phyloP scores from a whole-genome alignment of 2,797 vertebrate genomes.

The Phrynocephalus vlangalii region DNA sequence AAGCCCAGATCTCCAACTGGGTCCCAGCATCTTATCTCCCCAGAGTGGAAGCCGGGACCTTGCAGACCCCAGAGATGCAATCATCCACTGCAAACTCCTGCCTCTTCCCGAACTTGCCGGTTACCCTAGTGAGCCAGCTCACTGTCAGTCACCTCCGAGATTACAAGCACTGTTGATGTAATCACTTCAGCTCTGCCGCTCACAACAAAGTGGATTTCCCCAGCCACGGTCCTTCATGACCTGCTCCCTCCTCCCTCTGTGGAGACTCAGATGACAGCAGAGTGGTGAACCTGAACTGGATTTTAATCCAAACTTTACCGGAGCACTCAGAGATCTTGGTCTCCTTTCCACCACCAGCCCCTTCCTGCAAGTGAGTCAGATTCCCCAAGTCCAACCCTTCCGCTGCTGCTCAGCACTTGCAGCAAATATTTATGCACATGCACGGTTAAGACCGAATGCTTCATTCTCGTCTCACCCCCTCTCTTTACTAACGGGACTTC shows the following conservation, averaged over 20 bases:
- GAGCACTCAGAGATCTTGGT: too few species aligned
- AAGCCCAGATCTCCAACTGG: not conserved
- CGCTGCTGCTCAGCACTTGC: not conserved
- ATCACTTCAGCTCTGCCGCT: not conserved
- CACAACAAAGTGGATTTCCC: not conserved
- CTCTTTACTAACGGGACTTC: too few species aligned
- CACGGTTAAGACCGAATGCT: not conserved
- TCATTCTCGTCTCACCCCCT: not conserved
- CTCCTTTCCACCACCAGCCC: too few species aligned
- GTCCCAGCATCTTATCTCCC: not conserved
- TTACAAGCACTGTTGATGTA: not conserved
- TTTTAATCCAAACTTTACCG: too few species aligned
- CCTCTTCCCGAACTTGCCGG: too few species aligned
- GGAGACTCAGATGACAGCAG: too few species aligned
- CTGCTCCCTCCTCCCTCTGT: too few species aligned
- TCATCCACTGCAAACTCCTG: too few species aligned
- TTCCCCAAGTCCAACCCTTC: not conserved
- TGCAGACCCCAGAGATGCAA: not conserved
- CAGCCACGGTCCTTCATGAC: too few species aligned
- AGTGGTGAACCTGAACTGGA: too few species aligned
- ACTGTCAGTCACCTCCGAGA: not conserved
- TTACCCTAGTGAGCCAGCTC: too few species aligned
- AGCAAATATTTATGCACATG: not conserved
- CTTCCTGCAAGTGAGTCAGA: not conserved
- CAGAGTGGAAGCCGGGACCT: not conserved